These are phyloP conservation scores for Acanthochromis polyacanthus DNA, from an alignment of 2,113 vertebrate species.

Conservation along the genomic window DNA sequence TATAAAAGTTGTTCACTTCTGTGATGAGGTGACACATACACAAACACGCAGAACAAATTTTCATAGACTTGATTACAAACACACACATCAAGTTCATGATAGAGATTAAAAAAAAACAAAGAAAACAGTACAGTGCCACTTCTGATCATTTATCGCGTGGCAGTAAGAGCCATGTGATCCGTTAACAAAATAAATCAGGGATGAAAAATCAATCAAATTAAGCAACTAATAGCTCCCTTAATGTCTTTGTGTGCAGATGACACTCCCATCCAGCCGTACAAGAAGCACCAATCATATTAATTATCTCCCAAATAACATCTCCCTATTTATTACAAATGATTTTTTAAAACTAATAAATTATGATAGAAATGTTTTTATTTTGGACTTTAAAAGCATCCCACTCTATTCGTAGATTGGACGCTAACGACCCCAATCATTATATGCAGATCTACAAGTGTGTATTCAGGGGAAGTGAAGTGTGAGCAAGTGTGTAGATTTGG, in stretches of 20 bases:
- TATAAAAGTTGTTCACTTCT: neutral
- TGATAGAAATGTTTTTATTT: conserved; percentile 62
- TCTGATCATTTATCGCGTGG: conserved; percentile 15
- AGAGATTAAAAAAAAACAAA: conserved; percentile 11
- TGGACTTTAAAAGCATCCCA: conserved; percentile 47
- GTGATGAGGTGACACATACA: neutral
- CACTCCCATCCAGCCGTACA: conserved; percentile 69
- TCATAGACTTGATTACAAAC: conserved; percentile 3
- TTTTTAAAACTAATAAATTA: conserved; percentile 60
- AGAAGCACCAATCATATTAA: conserved; percentile 74
- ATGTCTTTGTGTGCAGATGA: conserved; percentile 78
- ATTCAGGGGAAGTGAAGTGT: neutral
- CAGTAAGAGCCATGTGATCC: conserved; percentile 61
- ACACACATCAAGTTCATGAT: conserved; percentile 22
- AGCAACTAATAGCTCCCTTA: conserved; percentile 76
- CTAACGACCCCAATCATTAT: conserved; percentile 34
- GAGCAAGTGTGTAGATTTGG: neutral
- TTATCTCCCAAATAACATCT: conserved; percentile 69
- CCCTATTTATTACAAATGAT: conserved; percentile 66
- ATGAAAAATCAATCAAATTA: conserved; percentile 83
- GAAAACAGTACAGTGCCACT: conserved; percentile 1
- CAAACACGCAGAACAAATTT: neutral
- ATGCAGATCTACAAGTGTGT: neutral
- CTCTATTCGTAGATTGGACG: neutral
- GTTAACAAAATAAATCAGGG: conserved; percentile 75